Evolutionary conservation across 2,888 invertebrate species (phyloP).

Genomic region (Polydrusus tereticollis): DNA sequence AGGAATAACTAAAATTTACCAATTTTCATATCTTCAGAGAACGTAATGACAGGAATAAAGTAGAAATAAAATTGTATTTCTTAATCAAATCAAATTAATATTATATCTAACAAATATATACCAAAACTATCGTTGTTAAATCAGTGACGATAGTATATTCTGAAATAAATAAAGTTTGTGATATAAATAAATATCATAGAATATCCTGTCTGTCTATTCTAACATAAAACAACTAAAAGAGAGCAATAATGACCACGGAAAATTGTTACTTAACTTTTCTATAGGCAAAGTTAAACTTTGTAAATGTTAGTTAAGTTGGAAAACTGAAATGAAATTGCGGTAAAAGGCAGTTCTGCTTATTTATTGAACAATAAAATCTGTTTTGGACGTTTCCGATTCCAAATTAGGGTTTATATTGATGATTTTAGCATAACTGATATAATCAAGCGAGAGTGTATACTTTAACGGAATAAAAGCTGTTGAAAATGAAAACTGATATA

Average conservation of each 20-base stretch:
- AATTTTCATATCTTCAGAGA: too few species aligned
- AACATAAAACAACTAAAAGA: slow-evolving; percentile 15
- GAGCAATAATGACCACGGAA: slow-evolving; percentile 9
- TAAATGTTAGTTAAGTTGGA: slow-evolving; percentile 23
- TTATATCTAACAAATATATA: neutral
- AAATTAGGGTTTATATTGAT: slow-evolving; percentile 14
- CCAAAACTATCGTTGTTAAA: neutral
- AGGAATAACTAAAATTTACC: too few species aligned
- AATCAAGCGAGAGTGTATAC: slow-evolving; percentile 5
- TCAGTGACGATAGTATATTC: neutral
- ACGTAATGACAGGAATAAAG: too few species aligned
- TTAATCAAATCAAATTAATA: neutral
- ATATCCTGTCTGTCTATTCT: neutral
- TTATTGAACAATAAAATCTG: slow-evolving; percentile 21
- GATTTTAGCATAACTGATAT: slow-evolving; percentile 11
- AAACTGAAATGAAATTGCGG: slow-evolving; percentile 22
- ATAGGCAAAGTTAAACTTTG: slow-evolving; percentile 32
- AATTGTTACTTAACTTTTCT: slow-evolving; percentile 32
- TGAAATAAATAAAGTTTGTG: neutral
- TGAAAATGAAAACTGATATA: neutral
- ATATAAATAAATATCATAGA: neutral
- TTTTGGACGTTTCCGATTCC: slow-evolving; percentile 17
- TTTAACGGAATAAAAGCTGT: neutral
- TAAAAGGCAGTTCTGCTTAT: slow-evolving; percentile 8
- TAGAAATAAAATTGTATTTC: too few species aligned